Evolutionary conservation across 2,888 invertebrate genomes (phyloP), one percentile per base, ranked within the genome.

Genomic region (Unio delphinus): DNA sequence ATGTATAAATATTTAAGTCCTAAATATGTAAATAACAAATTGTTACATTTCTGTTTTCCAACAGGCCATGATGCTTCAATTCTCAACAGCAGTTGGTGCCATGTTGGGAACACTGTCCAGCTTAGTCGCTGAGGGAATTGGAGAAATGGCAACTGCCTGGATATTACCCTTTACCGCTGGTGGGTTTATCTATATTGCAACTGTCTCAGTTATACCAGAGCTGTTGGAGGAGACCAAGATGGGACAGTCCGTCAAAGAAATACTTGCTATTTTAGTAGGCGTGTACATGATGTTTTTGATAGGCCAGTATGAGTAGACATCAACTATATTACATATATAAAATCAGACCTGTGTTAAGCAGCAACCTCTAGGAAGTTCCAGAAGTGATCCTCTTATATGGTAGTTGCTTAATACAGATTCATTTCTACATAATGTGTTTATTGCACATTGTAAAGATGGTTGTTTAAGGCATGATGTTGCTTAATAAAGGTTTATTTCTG

Each of bases 111-210:
- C 97, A 59, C 92, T 95, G n/a, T 91, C 96, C 79, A 97, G 98
- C 34, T 92, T 99, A 55, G 91, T 95, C 73, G 93, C 95, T 8
- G 95, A 96, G 87, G 96, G 96, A 79, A 86, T 89, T 26, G 91
- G 88, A 7, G 86, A 85, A 11, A 84, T 84, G 15, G 88, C 89
- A 61, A 87, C 85, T 6, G 81, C 86, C 55, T 96, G 98, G 93
- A 95, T 99, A 67, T 91, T 99, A 69, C 99, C 99, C 20, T 99
- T 99, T 85, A 99, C 98, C 34, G 98, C 98, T 61, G 98, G 98
- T 18, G 92, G 99, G n/a, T 99, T 99, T 89, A 99, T 99, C 89
- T 99, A 99, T 90, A 99, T 99, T 84, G 99, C 99, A 28, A 96
- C 99, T 26, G 99, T 99, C 0, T 98, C 98, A 18, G 97, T 99